Percentiles rank a stretch among this genome's conserved stretches.
These are phyloP conservation scores for Ptilodon capucinus DNA, from an alignment of 2,888 invertebrate genomes.

Conservation along the genomic window DNA sequence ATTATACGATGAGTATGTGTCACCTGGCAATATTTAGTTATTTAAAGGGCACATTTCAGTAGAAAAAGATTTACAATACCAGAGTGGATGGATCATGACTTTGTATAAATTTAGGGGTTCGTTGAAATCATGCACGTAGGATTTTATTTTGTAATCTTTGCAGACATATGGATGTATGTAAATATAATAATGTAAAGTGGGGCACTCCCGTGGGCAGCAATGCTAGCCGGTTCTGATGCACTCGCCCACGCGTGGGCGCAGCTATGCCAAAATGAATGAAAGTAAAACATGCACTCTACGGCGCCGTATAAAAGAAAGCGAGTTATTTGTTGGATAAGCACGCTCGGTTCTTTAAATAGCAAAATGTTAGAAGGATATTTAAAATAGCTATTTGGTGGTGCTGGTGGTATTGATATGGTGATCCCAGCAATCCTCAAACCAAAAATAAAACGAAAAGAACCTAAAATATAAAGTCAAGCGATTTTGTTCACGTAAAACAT, in stretches of 20 bases:
- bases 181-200: background rate
- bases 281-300: background rate
- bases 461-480: no score
- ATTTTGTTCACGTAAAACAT: no score
- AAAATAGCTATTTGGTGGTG: no score
- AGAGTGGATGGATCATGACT: no score
- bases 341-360: background rate
- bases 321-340: background rate
- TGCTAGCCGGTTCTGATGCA: background rate
- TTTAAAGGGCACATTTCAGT: no score
- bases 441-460: no score
- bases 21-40: no score
- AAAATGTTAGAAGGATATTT: background rate
- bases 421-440: no score
- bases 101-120: no score
- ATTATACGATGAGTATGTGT: no score
- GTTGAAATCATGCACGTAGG: background rate
- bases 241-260: background rate
- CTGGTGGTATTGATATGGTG: no score
- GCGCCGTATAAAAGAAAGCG: background rate
- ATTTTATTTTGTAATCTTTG: background rate
- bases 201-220: background rate
- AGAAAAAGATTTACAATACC: no score
- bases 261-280: conserved; percentile 1
- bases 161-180: background rate